Base-by-base conservation (phyloP, 2,797 vertebrate genomes). In the Oophaga sylvatica region DNA sequence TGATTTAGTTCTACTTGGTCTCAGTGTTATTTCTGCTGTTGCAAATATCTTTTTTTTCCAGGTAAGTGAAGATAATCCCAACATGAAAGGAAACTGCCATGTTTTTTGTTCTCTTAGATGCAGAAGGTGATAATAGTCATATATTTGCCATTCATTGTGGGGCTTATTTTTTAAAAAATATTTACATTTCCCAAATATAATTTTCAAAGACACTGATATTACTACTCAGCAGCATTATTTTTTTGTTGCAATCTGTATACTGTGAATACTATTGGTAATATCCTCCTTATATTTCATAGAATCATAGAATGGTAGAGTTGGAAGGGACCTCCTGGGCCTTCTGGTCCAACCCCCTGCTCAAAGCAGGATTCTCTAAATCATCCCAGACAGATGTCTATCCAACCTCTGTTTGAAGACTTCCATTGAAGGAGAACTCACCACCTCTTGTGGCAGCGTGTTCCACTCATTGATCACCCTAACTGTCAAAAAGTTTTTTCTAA, bases 1-100 rank as follows among this genome's bases (percentile, higher is more conserved):
- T 90, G 89, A 89, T 90, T 86, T 90, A 92, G 86, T 93, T 92
- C 92, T 93, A 29, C 92, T 90, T 57, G 59, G 91, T 93, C 92
- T 94, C 93, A 89, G 92, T 92, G 86, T 90, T 92, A 90, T 87
- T 76, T 87, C 81, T 87, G 88, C 87, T 81, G 80, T 67, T 67
- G 62, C 41, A 81, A 81, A 63, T 65, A 67, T 65, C 26, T 65
- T 62, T 73, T 65, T 65, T 65, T 20, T 65, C 6, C 19, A 41
- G 73, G 35, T 45, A 65, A 48, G 60, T 48, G 20, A 48, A 53
- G 15, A 45, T 81, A 81, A 81, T 81, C 20, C 35, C 22, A 65
- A 4, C 26, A 81, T 81, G 41, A 11, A 80, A 65, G 41, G 59
- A 67, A n/a, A 45, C 35, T 48, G 56, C 20, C n/a, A 26, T 26